Evolutionary conservation across 1,140 invertebrate species (phyloP).

Genomic region (Bombus consobrinus): DNA sequence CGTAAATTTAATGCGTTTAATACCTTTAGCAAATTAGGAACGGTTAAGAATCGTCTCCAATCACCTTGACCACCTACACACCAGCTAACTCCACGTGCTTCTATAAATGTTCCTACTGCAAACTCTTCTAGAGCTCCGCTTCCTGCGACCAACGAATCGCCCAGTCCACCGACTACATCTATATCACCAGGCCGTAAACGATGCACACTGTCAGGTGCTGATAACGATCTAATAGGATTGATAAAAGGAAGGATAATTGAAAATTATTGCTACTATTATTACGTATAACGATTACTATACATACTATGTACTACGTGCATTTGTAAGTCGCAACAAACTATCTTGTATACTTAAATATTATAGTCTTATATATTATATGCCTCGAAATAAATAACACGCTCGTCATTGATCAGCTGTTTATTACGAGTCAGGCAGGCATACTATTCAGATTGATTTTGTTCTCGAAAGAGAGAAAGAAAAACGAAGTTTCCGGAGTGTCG

Average conservation of each 20-base stretch:
- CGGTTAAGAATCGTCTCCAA: constrained; percentile 87
- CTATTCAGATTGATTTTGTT: too few relatives aligned
- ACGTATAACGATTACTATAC: background rate
- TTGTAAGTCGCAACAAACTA: background rate
- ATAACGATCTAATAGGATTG: constrained; percentile 64
- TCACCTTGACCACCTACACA: constrained; percentile 87
- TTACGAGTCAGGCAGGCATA: too few relatives aligned
- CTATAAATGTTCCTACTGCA: constrained; percentile 88
- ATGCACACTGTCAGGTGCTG: constrained; percentile 84
- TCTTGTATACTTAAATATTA: background rate
- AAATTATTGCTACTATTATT: background rate
- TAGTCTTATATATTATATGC: too few relatives aligned
- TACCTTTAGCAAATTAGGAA: constrained; percentile 89
- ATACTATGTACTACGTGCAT: background rate
- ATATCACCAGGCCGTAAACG: constrained; percentile 89
- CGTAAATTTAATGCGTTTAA: background rate
- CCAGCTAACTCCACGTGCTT: constrained; percentile 91
- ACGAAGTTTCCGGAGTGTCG: too few relatives aligned
- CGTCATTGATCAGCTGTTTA: too few relatives aligned
- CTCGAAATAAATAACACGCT: too few relatives aligned
- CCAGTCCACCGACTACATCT: constrained; percentile 90
- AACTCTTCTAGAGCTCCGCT: constrained; percentile 90
- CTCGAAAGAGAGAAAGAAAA: too few relatives aligned
- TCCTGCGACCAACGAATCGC: constrained; percentile 90
- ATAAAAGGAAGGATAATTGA: background rate